Evolutionary conservation across 2,113 vertebrate species (phyloP).

Genomic region (Mellivora capensis): DNA sequence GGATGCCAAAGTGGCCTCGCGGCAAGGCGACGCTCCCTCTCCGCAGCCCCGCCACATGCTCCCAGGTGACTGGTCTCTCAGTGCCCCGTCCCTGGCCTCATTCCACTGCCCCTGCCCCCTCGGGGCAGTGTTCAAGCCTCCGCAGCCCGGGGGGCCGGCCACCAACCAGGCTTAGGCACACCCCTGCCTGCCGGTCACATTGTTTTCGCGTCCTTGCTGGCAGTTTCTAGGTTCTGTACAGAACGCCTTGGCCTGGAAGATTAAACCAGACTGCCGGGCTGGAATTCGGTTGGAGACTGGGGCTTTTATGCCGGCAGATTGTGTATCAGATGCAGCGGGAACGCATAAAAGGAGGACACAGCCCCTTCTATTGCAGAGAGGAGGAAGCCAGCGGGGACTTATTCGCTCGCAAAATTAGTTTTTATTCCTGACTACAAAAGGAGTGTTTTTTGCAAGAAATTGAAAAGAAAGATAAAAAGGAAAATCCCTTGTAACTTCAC

Average conservation of each 20-base stretch:
- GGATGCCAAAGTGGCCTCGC: background rate
- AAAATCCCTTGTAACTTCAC: background rate
- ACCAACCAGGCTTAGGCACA: background rate
- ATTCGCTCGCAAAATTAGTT: background rate
- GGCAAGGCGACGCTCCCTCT: rapidly evolving
- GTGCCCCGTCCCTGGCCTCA: background rate
- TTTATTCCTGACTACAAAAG: slow-evolving; percentile 25
- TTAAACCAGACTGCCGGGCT: background rate
- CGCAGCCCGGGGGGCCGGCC: background rate
- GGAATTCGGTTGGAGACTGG: background rate
- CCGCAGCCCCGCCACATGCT: background rate
- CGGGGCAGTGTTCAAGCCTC: background rate
- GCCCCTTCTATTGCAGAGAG: background rate
- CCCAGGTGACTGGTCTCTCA: slow-evolving; percentile 21
- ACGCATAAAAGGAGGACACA: background rate
- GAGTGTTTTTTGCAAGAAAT: slow-evolving; percentile 1
- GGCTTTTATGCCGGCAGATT: background rate
- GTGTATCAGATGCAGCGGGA: background rate
- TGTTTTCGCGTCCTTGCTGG: background rate
- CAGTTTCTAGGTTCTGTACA: background rate
- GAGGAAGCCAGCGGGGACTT: background rate
- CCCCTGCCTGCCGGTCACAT: background rate
- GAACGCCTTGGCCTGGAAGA: background rate
- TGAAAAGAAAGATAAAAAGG: slow-evolving; percentile 8
- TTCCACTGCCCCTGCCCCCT: background rate